These are phyloP conservation scores for Leptarthrus brevirostris DNA, from an alignment of 2,888 invertebrate species.

Conservation along the genomic window DNA sequence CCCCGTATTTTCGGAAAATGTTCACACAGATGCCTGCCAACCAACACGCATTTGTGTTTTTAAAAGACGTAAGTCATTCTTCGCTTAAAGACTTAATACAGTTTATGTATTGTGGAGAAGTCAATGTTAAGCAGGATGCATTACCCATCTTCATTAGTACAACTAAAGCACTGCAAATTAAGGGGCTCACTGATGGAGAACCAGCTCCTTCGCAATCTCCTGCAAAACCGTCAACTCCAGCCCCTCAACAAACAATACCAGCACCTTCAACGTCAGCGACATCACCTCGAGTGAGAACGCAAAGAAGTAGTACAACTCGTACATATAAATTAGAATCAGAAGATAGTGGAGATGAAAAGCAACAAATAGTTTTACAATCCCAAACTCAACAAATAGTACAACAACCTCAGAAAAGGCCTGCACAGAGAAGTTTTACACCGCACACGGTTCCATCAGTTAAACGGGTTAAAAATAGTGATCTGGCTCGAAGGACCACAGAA, in stretches of 20 bases:
- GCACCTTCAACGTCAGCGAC: slow-evolving; percentile 59
- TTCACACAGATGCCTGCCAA: slow-evolving; percentile 76
- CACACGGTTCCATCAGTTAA: slow-evolving; percentile 56
- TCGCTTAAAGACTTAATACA: slow-evolving; percentile 77
- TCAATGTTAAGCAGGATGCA: slow-evolving; percentile 79
- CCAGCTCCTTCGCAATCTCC: slow-evolving; percentile 75
- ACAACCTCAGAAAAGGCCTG: slow-evolving; percentile 63
- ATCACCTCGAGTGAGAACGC: slow-evolving; percentile 63
- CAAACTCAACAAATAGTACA: slow-evolving; percentile 64
- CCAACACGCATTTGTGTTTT: slow-evolving; percentile 77
- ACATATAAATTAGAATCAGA: slow-evolving; percentile 75
- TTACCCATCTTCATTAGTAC: slow-evolving; percentile 78
- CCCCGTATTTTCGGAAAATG: slow-evolving; percentile 79
- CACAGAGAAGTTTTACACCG: slow-evolving; percentile 62
- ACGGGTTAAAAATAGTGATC: slow-evolving; percentile 70
- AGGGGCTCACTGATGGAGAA: slow-evolving; percentile 76
- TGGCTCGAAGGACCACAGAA: slow-evolving; percentile 72
- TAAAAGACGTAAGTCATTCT: slow-evolving; percentile 78
- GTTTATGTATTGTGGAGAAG: slow-evolving; percentile 80
- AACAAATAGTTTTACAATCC: slow-evolving; percentile 69
- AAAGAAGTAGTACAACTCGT: slow-evolving; percentile 60
- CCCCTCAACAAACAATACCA: slow-evolving; percentile 65
- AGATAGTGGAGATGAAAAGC: slow-evolving; percentile 73
- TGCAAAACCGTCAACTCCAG: slow-evolving; percentile 75
- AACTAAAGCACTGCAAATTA: slow-evolving; percentile 78